A percentile compares a stretch with the other conserved stretches of the same genome.
Evolutionary conservation across 2,888 invertebrate genomes (phyloP).

Genomic region (Drosophila anomalata): DNA sequence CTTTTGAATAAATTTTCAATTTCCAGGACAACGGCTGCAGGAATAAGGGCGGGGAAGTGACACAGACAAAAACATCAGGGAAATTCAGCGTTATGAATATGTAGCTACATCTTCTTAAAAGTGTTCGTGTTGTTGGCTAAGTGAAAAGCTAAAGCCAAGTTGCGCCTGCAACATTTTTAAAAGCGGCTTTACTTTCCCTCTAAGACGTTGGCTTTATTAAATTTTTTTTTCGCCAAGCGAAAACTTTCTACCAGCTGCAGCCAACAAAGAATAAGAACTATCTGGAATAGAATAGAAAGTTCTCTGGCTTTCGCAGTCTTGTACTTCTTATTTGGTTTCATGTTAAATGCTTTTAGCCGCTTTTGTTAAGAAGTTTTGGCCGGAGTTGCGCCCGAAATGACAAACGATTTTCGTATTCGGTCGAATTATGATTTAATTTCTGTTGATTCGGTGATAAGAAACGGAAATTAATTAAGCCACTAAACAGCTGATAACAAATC

Average conservation of each 20-base stretch:
- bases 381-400: conserved; percentile 34
- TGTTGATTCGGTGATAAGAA: conserved; percentile 43
- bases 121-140: conserved; percentile 54
- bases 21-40: conserved; percentile 47
- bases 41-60: neutral
- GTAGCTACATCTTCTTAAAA: conserved; percentile 69
- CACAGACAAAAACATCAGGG: conserved; percentile 38
- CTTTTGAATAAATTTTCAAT: conserved; percentile 74
- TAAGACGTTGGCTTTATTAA: conserved; percentile 58
- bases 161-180: conserved; percentile 66
- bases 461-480: conserved; percentile 67
- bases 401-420: conserved; percentile 7
- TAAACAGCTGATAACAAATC: conserved; percentile 74
- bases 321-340: conserved; percentile 18
- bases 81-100: conserved; percentile 74
- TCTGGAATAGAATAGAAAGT: conserved; percentile 40
- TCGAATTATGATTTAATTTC: conserved; percentile 34
- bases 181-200: conserved; percentile 71
- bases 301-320: conserved; percentile 23
- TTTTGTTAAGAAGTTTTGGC: conserved; percentile 40
- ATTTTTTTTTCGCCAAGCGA: conserved; percentile 17
- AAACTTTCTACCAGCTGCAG: conserved; percentile 59
- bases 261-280: conserved; percentile 17
- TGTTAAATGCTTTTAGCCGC: conserved; percentile 70
- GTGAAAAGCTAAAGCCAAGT: conserved; percentile 67